phyloP scores from a whole-genome alignment of 1,140 invertebrate species.

The Drosophila rufa region DNA sequence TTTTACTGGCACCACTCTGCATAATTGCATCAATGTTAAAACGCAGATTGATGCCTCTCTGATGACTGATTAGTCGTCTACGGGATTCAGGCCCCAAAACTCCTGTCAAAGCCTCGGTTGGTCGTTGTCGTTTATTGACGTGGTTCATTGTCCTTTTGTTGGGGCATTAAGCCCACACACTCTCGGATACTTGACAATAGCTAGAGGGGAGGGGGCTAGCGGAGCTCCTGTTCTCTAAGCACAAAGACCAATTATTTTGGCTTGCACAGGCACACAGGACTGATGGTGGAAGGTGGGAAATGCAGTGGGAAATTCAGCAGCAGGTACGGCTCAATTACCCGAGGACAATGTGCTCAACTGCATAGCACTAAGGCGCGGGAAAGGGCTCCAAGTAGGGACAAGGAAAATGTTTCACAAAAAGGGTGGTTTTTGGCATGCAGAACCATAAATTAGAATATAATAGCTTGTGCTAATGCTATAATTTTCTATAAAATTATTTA shows the following conservation, averaged over 20 bases:
- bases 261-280: conserved; percentile 5
- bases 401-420: background rate
- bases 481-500: too few relatives aligned
- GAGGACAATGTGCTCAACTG: conserved; percentile 40
- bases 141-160: conserved; percentile 51
- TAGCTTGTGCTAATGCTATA: too few relatives aligned
- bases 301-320: conserved; percentile 45
- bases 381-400: background rate
- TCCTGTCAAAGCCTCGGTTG: background rate
- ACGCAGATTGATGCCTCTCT: background rate
- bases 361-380: conserved; percentile 20
- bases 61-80: conserved; percentile 20
- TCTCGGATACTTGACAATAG: conserved; percentile 21
- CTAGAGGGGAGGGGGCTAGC: background rate
- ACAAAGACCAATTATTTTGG: conserved; percentile 43
- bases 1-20: background rate
- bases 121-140: background rate
- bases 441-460: background rate
- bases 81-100: background rate
- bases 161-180: conserved; percentile 1
- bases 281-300: conserved; percentile 27
- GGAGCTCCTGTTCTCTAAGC: conserved; percentile 3
- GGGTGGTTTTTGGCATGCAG: background rate
- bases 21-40: conserved; percentile 5
- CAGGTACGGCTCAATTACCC: conserved; percentile 37